Conservation (phyloP, 2,888 invertebrate genomes). For the Agrochola lota region DNA sequence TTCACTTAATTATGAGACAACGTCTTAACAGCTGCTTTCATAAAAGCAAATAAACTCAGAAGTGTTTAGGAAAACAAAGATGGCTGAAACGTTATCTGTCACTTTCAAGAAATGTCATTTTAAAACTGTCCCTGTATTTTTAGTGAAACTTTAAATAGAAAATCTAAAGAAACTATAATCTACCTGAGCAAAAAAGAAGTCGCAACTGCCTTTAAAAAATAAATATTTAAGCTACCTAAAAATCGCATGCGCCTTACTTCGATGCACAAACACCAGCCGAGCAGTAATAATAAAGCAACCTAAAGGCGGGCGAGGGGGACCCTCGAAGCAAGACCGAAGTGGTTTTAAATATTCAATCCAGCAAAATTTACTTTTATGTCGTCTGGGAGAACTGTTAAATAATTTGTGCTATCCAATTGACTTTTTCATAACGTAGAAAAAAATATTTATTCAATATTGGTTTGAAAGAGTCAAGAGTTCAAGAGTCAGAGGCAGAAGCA, state of each 20-base stretch:
- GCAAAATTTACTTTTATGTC: slow-evolving; percentile 43
- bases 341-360: slow-evolving; percentile 54
- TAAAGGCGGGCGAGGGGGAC: slow-evolving; percentile 11
- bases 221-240: slow-evolving; percentile 7
- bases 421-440: slow-evolving; percentile 3
- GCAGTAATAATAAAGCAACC: slow-evolving; percentile 46
- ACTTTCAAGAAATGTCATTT: background rate
- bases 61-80: slow-evolving; percentile 21
- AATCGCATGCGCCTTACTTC: slow-evolving; percentile 2
- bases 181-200: background rate
- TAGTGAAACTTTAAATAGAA: background rate
- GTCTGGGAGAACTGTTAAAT: slow-evolving; percentile 38
- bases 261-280: background rate
- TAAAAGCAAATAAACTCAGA: background rate
- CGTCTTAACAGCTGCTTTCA: slow-evolving; percentile 6
- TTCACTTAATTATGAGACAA: slow-evolving; percentile 44
- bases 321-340: slow-evolving; percentile 25
- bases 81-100: slow-evolving; percentile 9
- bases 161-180: too few species aligned
- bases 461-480: background rate
- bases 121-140: too few species aligned
- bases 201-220: background rate
- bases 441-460: background rate
- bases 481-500: background rate
- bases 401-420: slow-evolving; percentile 20